Percentiles rank a stretch among this genome's conserved stretches.
These are phyloP conservation scores for Zenarchopterus dispar DNA, from an alignment of 2,797 vertebrate genomes.

Conservation along the genomic window DNA sequence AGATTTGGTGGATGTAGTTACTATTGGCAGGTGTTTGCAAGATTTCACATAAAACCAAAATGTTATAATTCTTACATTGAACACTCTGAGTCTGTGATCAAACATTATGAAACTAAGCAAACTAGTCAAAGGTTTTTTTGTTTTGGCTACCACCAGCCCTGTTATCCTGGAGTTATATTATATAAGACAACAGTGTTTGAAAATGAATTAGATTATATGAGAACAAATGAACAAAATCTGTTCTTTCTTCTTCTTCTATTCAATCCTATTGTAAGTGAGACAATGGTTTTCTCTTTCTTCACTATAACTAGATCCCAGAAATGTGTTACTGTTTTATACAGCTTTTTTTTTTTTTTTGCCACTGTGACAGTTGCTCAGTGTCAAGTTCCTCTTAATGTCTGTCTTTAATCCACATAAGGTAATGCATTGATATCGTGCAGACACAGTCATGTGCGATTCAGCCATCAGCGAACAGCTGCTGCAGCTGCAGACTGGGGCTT, in stretches of 20 bases:
- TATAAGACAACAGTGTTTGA: not conserved
- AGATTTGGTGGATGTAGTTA: too few species aligned
- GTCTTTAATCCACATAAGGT: conserved; percentile 26
- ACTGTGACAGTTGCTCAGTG: not conserved
- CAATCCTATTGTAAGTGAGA: not conserved
- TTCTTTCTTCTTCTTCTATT: conserved; percentile 1
- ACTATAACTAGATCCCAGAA: not conserved
- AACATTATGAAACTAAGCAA: conserved; percentile 37
- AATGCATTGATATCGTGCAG: not conserved
- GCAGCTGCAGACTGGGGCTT: conserved; percentile 5
- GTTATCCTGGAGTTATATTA: conserved; percentile 10
- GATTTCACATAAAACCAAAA: too few species aligned
- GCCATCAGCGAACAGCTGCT: conserved; percentile 13
- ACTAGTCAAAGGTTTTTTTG: conserved; percentile 28
- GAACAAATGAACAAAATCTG: not conserved
- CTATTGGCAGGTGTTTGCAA: too few species aligned
- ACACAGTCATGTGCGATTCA: conserved; percentile 14
- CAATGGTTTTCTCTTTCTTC: not conserved
- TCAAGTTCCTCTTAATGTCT: not conserved
- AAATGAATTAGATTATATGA: not conserved
- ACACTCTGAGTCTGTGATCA: not conserved
- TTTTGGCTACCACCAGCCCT: conserved; percentile 18
- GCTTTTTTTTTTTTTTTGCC: not conserved
- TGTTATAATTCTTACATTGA: not conserved
- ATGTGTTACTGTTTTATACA: not conserved